Percentiles rank a stretch among this genome's conserved stretches.
Conservation (phyloP, 2,888 invertebrate species). For the Germaria angustata region DNA sequence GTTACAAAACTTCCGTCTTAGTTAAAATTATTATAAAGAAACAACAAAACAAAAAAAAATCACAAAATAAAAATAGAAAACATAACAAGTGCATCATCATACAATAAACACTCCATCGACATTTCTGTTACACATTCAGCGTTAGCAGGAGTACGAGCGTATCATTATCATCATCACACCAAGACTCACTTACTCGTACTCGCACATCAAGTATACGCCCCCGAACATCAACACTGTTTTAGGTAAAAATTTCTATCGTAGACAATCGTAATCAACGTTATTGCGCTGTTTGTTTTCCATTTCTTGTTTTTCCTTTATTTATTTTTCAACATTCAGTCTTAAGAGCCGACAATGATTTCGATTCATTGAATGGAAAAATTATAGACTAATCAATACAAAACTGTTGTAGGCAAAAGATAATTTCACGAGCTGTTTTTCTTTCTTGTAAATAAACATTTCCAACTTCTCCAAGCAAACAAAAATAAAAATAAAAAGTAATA, state of each 20-base stretch:
- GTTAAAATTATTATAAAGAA: slow-evolving; percentile 44
- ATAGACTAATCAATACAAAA: slow-evolving; percentile 76
- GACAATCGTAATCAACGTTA: slow-evolving; percentile 31
- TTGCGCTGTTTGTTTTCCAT: not conserved
- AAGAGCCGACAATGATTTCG: slow-evolving; percentile 70
- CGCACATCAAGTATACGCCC: slow-evolving; percentile 59
- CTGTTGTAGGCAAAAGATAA: slow-evolving; percentile 42
- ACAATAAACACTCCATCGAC: slow-evolving; percentile 27
- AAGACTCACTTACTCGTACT: slow-evolving; percentile 14
- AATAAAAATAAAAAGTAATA: not conserved
- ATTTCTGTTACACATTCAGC: slow-evolving; percentile 3
- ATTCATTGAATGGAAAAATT: slow-evolving; percentile 78
- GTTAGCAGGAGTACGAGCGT: not conserved
- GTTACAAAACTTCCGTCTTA: slow-evolving; percentile 66
- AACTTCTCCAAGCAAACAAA: not conserved
- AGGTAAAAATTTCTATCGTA: slow-evolving; percentile 18
- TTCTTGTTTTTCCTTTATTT: slow-evolving; percentile 12
- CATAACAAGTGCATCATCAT: slow-evolving; percentile 49
- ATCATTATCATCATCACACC: slow-evolving; percentile 51
- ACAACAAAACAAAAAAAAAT: slow-evolving; percentile 23
- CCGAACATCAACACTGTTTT: not conserved
- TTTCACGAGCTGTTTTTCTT: slow-evolving; percentile 18
- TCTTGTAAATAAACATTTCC: slow-evolving; percentile 31
- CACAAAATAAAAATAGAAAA: slow-evolving; percentile 34
- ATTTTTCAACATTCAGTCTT: slow-evolving; percentile 6